Base-by-base conservation (phyloP, 2,888 invertebrate genomes). In the Brachynemurus nebulosus region DNA sequence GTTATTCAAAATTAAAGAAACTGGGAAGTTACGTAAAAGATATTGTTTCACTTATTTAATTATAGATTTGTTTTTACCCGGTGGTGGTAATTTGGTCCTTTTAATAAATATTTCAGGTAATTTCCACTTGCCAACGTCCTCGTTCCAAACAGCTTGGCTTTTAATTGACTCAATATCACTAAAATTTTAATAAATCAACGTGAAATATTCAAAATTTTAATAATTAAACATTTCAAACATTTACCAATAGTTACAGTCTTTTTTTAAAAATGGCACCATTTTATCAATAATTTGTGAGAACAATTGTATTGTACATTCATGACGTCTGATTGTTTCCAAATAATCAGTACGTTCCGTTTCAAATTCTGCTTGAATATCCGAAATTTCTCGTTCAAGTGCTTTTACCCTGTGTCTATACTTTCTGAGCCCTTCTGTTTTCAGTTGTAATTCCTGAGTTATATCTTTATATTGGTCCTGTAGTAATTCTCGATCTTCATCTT, bases 291-390 rank as follows among this genome's bases (percentile, higher is more conserved):
- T 69, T 54, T 76, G 75, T 44, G 75, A 72, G 50, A 78, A 62
- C 35, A 86, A 68, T 59, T 79, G 78, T 17, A 80, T 57, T 53
- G 80, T 76, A 49, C 74, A 73, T 45, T 84, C 80, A 54, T 85
- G 78, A 51, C 76, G 71, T 14, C 86, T 67, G 23, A 88, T 85
- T 1, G 85, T 80, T 56, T 88, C 86, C 49, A 89, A 62, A 58
- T 86, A 88, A 58, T 86, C 86, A n/a, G 80, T 76, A 2, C 86
- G 67, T 57, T 88, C 86, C 44, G 74, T 68, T 61, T 88, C 83
- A 61, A 88, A 88, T 64, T 88, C 88, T 8, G 80, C 72, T 54
- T 85, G 84, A 2, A 89, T 66, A 60, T 88, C 88, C 4, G 68
- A 64, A 17, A 86, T 77, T 61, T 88, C 86, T 45, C 76, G 66